Base-by-base conservation (phyloP, 1,140 invertebrate species). In the Drosophila sp. region DNA sequence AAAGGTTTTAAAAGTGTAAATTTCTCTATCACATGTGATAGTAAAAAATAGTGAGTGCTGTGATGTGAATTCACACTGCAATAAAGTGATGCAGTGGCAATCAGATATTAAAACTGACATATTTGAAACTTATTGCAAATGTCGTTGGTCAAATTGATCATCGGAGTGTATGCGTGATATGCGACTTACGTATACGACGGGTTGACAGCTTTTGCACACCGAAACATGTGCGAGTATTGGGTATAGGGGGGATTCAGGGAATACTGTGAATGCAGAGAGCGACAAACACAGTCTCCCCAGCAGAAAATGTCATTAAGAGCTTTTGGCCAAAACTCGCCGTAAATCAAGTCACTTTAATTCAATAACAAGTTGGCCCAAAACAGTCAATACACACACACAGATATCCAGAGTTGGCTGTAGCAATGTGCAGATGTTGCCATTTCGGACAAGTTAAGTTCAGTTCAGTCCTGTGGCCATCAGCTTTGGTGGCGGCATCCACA, bases 291-390 rank as follows among this genome's bases (percentile, higher is more conserved):
- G 29, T 9, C 57, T 4, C 4, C 11, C 25, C 4, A 14, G 11
- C 46, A 46, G 14, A 41, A 45, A 66, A 58, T 56, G 51, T 34
- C 41, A 40, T 73, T 73, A 69, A 73, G 54, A 62, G 57, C 64
- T 61, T 61, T 73, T 62, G 65, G 46, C 45, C 62, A 13, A 54
- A 70, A 69, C 16, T 56, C 56, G 65, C 34, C 56, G 71, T 73
- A 73, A 73, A 67, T 67, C 71, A 73, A 67, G 63, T 67, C 64
- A 61, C 56, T 67, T 73, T 61, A 62, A 73, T 73, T 73, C 71
- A 73, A 73, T 73, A 73, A 69, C 65, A 62, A 73, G 65, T 73
- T 56, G 34, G 16, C 16, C 32, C 50, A 32, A 21, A 21, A 21
- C 21, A 21, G 21, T 21, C 11, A 41, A 54, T 13, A 38, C 36